Evolutionary conservation across 2,113 vertebrate genomes (phyloP).

Genomic region (Peromyscus polionotus): DNA sequence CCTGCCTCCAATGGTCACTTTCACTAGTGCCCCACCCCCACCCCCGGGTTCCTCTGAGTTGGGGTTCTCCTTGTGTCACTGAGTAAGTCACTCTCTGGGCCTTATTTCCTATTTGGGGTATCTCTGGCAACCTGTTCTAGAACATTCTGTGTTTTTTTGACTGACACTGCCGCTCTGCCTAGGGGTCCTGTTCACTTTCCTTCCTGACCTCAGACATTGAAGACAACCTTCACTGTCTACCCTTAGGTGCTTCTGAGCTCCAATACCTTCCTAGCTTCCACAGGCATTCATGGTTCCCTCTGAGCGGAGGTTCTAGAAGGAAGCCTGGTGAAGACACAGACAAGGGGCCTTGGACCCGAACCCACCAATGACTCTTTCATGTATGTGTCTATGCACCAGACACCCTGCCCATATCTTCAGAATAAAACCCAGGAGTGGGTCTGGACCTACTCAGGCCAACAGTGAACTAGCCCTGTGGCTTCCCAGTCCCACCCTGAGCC

Average conservation of each 20-base stretch:
- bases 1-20: rapidly evolving
- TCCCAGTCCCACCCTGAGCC: too few relatives aligned
- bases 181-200: rapidly evolving
- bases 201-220: rapidly evolving
- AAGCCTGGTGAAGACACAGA: rapidly evolving
- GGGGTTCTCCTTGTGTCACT: rapidly evolving
- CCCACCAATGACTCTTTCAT: too few relatives aligned
- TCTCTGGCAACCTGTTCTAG: rapidly evolving
- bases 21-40: rapidly evolving
- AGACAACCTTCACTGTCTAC: rapidly evolving
- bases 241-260: rapidly evolving
- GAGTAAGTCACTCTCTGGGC: background rate
- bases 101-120: background rate
- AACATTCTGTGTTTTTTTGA: rapidly evolving
- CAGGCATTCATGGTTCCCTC: background rate
- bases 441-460: background rate
- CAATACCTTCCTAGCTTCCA: background rate
- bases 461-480: background rate
- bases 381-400: too few relatives aligned
- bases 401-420: background rate
- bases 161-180: rapidly evolving
- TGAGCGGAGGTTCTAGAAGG: background rate
- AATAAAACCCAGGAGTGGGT: background rate
- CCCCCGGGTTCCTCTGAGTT: rapidly evolving
- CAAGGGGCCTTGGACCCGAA: background rate